Percentiles rank a stretch among this genome's conserved stretches.
These are phyloP conservation scores for Sus cebifrons DNA, from an alignment of 2,797 vertebrate species.

Conservation along the genomic window DNA sequence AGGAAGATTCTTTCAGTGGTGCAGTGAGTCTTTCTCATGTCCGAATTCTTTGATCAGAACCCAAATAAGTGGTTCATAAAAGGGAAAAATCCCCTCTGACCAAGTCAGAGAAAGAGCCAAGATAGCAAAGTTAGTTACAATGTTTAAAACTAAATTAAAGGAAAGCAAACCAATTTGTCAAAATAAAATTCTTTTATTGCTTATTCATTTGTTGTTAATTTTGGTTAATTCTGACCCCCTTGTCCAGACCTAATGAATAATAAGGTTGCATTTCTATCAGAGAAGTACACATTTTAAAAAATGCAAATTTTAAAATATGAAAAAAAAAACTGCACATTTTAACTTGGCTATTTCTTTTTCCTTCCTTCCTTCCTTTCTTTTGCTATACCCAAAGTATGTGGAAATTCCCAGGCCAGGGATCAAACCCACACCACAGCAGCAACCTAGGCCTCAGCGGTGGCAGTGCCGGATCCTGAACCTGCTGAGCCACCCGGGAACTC, in stretches of 20 bases:
- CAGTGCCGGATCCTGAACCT: too few species aligned
- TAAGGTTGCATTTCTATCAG: background rate
- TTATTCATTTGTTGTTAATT: slow-evolving; percentile 5
- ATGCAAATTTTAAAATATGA: too few species aligned
- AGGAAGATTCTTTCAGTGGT: background rate
- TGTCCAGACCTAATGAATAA: background rate
- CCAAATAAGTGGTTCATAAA: background rate
- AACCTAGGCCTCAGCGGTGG: too few species aligned
- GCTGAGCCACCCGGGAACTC: too few species aligned
- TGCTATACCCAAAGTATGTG: too few species aligned
- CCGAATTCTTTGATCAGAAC: background rate
- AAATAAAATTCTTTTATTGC: background rate
- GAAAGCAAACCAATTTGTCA: slow-evolving; percentile 5
- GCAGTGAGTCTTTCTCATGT: background rate
- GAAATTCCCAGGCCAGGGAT: too few species aligned
- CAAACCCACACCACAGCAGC: too few species aligned
- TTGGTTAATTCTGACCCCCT: slow-evolving; percentile 13
- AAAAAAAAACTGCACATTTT: too few species aligned
- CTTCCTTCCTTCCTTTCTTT: too few species aligned
- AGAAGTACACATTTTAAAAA: background rate
- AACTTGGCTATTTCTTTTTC: too few species aligned
- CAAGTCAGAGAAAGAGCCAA: background rate
- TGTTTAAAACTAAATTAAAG: slow-evolving; percentile 20
- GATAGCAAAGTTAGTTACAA: slow-evolving; percentile 4
- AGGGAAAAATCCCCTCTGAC: background rate